Evolutionary conservation across 2,888 invertebrate genomes (phyloP), one percentile per base, ranked within the genome.

Genomic region (Parnassius orleans): DNA sequence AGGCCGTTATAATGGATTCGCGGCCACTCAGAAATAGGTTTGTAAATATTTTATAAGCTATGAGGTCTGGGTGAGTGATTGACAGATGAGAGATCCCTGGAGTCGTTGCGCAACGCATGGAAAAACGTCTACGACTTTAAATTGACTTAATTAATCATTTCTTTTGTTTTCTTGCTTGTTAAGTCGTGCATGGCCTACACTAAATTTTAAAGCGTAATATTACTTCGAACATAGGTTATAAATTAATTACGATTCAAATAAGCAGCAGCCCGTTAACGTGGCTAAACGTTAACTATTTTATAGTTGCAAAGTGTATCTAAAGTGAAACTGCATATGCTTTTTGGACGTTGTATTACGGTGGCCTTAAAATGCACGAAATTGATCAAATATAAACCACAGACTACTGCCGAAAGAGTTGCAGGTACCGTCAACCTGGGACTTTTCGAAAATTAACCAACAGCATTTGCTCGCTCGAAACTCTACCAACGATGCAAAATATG

Each of bases 41-140:
- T 83, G 87, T 90, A 83, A 90, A 91, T 91, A 90, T 87, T 90
- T 90, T 86, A 90, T 69, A 77, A 74, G 78, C 80, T 78, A 83
- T 83, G 83, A 81, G 77, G 77, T 80, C 76, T 72, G 77, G 77
- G 74, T 68, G 72, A 77, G 76, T 90, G 90, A 91, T 87, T 90
- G 90, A 90, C 90, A 84, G 86, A 69, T 68, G 67, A 68, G 67
- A 63, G 72, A 67, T 79, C 87, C 83, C 84, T 67, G 15, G 79
- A 84, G 73, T 72, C 65, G 67, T 61, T 71, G 66, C 68, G 71
- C 72, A 72, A 69, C 42, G 52, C 52, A 53, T 48, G 46, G 44
- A 19, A 47, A 24, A 60, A 53, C 60, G 43, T 52, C 15, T 47
- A 42, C 10, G 50, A 5, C 51, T 12, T 46, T 51, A 11, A 51